phyloP scores from a whole-genome alignment of 2,113 vertebrate genomes.

The Phrynosoma blainvillii region DNA sequence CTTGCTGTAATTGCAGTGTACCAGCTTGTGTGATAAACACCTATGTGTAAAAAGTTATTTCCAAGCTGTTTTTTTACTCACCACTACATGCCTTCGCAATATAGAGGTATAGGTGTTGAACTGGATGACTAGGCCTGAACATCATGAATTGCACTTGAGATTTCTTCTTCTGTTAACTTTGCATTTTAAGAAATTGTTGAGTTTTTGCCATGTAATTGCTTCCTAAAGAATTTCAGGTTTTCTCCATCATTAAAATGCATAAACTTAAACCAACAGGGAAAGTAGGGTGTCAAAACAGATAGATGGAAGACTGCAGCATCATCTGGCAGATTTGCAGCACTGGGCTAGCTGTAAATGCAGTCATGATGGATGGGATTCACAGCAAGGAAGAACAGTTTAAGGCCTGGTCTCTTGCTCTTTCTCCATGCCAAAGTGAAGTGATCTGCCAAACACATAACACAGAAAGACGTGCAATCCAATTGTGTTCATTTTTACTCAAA shows the following conservation, averaged over 20 bases:
- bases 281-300: not conserved
- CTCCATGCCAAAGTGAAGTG: not conserved
- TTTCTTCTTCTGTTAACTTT: not conserved
- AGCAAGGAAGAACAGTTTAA: not conserved
- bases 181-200: not conserved
- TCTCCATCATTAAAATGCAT: constrained; percentile 15
- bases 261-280: not conserved
- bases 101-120: not conserved
- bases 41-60: not conserved
- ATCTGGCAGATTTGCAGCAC: not conserved
- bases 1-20: no score
- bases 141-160: not conserved
- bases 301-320: constrained; percentile 17
- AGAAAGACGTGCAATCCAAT: not conserved
- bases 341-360: not conserved
- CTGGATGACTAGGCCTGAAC: not conserved
- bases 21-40: not conserved
- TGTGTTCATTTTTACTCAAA: not conserved
- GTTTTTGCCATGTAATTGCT: not conserved
- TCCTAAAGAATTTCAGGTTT: not conserved
- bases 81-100: not conserved
- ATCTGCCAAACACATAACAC: accelerated
- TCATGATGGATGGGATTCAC: not conserved
- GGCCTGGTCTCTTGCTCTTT: not conserved
- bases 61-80: not conserved